Evolutionary conservation across 2,113 vertebrate species (phyloP).

Genomic region (Eclectus roratus): DNA sequence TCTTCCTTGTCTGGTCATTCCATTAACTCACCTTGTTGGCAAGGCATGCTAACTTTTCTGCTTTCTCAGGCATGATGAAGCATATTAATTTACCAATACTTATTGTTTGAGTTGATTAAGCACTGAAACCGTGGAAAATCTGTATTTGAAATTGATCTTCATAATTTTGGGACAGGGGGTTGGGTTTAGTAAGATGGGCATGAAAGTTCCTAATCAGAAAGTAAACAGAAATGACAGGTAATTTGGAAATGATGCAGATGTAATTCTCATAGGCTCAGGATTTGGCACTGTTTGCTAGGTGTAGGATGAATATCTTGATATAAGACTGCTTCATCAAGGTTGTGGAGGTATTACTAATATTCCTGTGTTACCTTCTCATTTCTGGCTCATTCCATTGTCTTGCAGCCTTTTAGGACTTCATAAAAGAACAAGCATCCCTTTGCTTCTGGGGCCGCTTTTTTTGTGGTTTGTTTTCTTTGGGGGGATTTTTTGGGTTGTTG

Average conservation of each 20-base stretch:
- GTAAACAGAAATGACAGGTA: neutral
- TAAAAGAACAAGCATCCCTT: neutral
- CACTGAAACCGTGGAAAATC: constrained; percentile 35
- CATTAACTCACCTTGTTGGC: constrained; percentile 33
- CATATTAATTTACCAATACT: constrained; percentile 59
- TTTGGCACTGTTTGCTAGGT: neutral
- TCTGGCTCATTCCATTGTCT: neutral
- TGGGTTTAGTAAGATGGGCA: neutral
- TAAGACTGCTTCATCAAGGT: neutral
- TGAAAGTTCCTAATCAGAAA: neutral
- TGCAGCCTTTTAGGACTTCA: neutral
- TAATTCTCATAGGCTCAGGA: neutral
- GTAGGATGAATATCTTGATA: neutral
- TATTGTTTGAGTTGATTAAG: constrained; percentile 73
- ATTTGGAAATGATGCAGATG: neutral
- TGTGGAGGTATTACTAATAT: neutral
- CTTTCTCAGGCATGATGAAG: constrained; percentile 45
- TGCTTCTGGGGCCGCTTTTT: neutral
- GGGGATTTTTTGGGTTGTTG: neutral
- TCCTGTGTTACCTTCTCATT: neutral
- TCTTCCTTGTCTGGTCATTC: constrained; percentile 70
- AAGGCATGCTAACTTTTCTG: constrained; percentile 17
- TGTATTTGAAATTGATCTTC: constrained; percentile 67
- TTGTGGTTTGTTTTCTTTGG: neutral
- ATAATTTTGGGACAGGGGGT: constrained; percentile 28